Percentiles rank a stretch among this genome's conserved stretches.
phyloP scores from a whole-genome alignment of 2,888 invertebrate species.

The Pristionchus maxplancki region DNA sequence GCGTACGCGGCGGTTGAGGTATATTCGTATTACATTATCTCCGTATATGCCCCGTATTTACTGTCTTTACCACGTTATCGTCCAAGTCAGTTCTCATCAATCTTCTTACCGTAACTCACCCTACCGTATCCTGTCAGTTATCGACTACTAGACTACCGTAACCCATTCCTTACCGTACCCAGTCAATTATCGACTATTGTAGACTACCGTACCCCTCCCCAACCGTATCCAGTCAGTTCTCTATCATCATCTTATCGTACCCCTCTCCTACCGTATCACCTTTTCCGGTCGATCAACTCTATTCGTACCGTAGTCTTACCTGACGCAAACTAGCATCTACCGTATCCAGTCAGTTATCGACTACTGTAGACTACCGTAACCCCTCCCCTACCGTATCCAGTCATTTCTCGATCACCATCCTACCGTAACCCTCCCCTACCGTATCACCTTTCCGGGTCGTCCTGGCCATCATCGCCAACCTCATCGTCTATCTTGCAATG shows the following conservation, averaged over 20 bases:
- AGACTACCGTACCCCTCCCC: too few relatives aligned
- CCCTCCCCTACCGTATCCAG: neutral
- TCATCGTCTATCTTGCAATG: constrained; percentile 89
- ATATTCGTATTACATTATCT: neutral
- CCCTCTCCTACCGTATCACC: neutral
- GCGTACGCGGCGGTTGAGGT: constrained; percentile 85
- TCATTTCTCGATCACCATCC: neutral
- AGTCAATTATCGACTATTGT: too few relatives aligned
- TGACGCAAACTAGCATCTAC: too few relatives aligned
- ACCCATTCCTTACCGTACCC: too few relatives aligned
- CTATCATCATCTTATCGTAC: neutral
- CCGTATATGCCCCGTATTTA: neutral
- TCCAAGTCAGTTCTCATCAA: neutral
- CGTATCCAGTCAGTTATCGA: too few relatives aligned
- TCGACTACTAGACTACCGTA: too few relatives aligned
- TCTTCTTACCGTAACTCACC: neutral
- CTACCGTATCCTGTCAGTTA: too few relatives aligned
- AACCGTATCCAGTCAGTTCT: neutral
- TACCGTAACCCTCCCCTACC: neutral
- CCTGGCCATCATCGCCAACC: constrained; percentile 89
- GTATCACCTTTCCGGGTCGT: constrained; percentile 81
- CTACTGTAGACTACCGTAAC: too few relatives aligned
- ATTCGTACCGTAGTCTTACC: too few relatives aligned
- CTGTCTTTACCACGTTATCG: neutral
- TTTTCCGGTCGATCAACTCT: constrained; percentile 81